A percentile compares a stretch with the other conserved stretches of the same genome.
Evolutionary conservation across 2,797 vertebrate species (phyloP).

Genomic region (Crenuchus spilurus): DNA sequence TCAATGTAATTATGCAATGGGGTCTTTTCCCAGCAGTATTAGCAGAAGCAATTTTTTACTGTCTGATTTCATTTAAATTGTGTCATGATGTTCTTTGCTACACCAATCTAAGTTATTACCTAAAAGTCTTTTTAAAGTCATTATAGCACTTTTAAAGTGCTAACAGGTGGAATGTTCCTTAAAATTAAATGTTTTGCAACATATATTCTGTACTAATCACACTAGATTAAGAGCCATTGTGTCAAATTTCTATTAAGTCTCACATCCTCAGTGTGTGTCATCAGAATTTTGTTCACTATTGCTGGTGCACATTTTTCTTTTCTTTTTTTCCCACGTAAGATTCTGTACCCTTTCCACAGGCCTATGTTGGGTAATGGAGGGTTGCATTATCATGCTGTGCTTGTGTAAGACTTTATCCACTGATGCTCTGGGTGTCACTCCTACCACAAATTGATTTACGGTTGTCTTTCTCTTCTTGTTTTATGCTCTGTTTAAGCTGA

Average conservation of each 20-base stretch:
- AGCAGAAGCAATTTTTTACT: not conserved
- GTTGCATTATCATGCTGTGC: not conserved
- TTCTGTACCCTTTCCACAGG: not conserved
- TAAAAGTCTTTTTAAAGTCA: no score
- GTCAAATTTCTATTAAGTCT: no score
- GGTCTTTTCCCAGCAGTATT: not conserved
- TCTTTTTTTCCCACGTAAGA: not conserved
- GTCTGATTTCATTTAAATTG: not conserved
- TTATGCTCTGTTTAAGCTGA: not conserved
- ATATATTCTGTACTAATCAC: no score
- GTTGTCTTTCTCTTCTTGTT: not conserved
- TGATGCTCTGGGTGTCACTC: conserved; percentile 1
- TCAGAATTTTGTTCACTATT: no score
- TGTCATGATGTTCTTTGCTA: no score
- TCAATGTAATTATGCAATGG: not conserved
- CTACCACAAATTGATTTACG: not conserved
- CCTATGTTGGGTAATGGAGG: not conserved
- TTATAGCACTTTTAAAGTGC: no score
- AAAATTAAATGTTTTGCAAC: no score
- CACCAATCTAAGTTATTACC: no score
- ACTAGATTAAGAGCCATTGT: no score
- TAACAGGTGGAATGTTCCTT: no score
- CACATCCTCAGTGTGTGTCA: no score
- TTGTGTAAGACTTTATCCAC: not conserved
- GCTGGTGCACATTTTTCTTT: not conserved